Evolutionary conservation across 2,113 vertebrate species (phyloP), one percentile per base, ranked within the genome.

Genomic region (Origma solitaria): DNA sequence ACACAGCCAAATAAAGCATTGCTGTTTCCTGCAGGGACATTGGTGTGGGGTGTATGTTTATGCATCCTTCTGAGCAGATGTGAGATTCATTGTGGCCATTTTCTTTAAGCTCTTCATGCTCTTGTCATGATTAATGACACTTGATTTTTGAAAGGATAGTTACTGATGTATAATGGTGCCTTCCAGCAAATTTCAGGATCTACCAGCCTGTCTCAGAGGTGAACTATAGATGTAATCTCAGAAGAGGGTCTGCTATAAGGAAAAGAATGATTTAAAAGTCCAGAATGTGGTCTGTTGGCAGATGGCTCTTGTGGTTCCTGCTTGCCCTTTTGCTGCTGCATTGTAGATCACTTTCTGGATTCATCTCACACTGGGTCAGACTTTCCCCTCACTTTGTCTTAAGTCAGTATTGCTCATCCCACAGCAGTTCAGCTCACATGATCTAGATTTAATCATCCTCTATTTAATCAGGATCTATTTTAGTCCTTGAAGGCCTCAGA

Each of bases 81-180:
- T 77, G 28, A 73, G 68, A 62, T 54, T 89, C 68, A 7, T 30
- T 12, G 14, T 86, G 88, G 58, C 44, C 78, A 19, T 66, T 88
- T 35, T 78, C 70, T 75, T 95, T 86, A 68, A 81, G 49, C 87
- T 42, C 58, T 60, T 75, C 69, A 68, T 16, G 38, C 56, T 95
- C 58, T 89, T 92, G 45, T 76, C 58, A 56, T 92, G 90, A 96
- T 94, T 84, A 95, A 96, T 95, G 88, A 58, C 81, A 31, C 65
- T 44, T 45, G 61, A 15, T 4, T 94, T 93, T 90, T 90, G 78
- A 85, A 92, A 65, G 60, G 47, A 25, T 71, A 71, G 57, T 73
- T 94, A 81, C 69, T 6, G 2, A 31, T 85, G 49, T 60, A 19
- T 85, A 94, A 49, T 47, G 42, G 69, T 80, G 77, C 91, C 70